Evolutionary conservation across 2,888 invertebrate species (phyloP).

Genomic region (Incurvaria masculella): DNA sequence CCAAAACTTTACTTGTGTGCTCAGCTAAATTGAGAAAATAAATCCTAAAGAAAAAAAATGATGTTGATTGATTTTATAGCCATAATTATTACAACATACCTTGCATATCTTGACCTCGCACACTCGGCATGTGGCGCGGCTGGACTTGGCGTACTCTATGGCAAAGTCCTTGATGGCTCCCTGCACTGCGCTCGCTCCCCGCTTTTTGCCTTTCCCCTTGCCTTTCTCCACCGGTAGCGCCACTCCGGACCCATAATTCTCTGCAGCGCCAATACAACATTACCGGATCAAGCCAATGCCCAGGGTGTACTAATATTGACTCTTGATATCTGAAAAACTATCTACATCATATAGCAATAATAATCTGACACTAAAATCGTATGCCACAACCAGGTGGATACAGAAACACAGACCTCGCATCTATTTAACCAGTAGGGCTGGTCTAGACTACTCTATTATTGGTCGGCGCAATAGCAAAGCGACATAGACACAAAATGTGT

Average conservation of each 20-base stretch:
- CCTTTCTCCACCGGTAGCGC: slow-evolving; percentile 46
- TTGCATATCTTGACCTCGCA: slow-evolving; percentile 85
- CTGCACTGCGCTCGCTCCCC: slow-evolving; percentile 27
- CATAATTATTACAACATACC: no score
- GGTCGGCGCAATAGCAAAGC: no score
- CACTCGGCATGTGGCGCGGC: slow-evolving; percentile 73
- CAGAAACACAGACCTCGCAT: no score
- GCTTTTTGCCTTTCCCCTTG: slow-evolving; percentile 40
- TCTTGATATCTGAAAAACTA: not conserved
- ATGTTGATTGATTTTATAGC: no score
- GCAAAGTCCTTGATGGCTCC: slow-evolving; percentile 62
- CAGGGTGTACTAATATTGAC: slow-evolving; percentile 3
- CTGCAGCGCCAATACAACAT: slow-evolving; percentile 11
- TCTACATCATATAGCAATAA: not conserved
- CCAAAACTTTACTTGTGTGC: not conserved
- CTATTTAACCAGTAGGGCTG: no score
- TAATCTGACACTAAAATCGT: no score
- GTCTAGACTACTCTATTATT: no score
- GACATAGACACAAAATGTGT: no score
- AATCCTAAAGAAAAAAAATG: not conserved
- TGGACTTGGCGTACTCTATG: slow-evolving; percentile 85
- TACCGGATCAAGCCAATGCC: not conserved
- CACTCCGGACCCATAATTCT: slow-evolving; percentile 23
- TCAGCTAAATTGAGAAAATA: not conserved
- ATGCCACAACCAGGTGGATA: no score